Percentiles rank a stretch among this genome's conserved stretches.
These are phyloP conservation scores for Avahi laniger DNA, from an alignment of 2,797 vertebrate genomes.

Conservation along the genomic window DNA sequence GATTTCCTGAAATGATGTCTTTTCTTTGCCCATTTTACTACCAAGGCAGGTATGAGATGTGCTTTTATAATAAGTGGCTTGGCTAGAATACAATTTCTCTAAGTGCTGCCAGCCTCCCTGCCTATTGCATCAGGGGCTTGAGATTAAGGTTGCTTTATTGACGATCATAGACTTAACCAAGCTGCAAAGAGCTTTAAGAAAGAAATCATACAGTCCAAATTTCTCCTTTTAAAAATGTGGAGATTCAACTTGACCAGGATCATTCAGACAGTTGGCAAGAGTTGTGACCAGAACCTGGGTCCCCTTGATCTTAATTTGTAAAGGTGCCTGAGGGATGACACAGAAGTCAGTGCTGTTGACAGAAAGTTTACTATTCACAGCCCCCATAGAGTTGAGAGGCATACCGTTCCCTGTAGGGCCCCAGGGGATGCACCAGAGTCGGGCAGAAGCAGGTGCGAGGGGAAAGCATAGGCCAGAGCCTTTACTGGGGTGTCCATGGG, in stretches of 20 bases:
- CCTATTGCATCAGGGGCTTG: background rate
- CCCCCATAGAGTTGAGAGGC: background rate
- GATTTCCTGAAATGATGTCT: slow-evolving; percentile 65
- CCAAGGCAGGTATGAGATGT: background rate
- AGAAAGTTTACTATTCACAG: background rate
- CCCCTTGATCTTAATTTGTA: background rate
- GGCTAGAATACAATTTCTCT: background rate
- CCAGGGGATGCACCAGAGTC: background rate
- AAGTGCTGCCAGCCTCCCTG: background rate
- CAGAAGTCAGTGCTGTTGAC: background rate
- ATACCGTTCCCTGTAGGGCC: accelerated
- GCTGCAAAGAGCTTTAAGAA: slow-evolving; percentile 23
- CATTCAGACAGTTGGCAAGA: background rate
- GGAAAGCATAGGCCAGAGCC: background rate
- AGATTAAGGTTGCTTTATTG: background rate
- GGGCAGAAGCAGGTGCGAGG: accelerated
- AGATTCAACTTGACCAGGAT: background rate
- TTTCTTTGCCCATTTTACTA: slow-evolving; percentile 47
- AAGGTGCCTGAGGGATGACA: background rate
- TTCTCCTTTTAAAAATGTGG: slow-evolving; percentile 1
- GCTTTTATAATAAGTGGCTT: slow-evolving; percentile 45
- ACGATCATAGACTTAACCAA: background rate
- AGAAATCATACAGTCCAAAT: background rate
- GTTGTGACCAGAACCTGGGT: background rate
- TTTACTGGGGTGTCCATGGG: background rate